Percentiles rank a stretch among this genome's conserved stretches.
Evolutionary conservation across 2,797 vertebrate genomes (phyloP).

Genomic region (Gorsachius magnificus): DNA sequence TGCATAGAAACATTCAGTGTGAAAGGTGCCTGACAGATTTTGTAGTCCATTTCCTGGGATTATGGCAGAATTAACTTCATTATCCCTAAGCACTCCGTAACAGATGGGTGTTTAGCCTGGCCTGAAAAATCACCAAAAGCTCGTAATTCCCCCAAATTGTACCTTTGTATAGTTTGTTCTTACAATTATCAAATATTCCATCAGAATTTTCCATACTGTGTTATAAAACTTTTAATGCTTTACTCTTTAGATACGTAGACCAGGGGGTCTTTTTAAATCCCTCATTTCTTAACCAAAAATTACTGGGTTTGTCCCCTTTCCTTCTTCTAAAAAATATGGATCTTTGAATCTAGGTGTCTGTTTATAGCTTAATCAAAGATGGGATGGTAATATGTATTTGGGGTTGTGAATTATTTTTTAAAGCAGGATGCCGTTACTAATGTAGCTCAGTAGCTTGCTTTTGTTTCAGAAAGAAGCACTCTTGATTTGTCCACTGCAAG

Average conservation of each 20-base stretch:
- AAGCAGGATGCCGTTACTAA: too few species aligned
- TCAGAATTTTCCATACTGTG: not conserved
- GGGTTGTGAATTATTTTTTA: too few species aligned
- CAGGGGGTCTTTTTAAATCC: not conserved
- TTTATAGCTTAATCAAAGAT: not conserved
- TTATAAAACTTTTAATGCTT: not conserved
- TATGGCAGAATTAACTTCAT: slow-evolving; percentile 32
- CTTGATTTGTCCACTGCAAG: not conserved
- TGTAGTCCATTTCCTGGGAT: slow-evolving; percentile 33
- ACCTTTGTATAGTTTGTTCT: not conserved
- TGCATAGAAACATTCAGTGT: slow-evolving; percentile 6
- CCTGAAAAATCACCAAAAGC: slow-evolving; percentile 21
- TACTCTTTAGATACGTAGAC: not conserved
- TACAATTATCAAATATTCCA: not conserved
- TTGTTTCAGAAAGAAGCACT: not conserved
- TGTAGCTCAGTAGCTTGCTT: not conserved
- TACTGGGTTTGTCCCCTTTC: not conserved
- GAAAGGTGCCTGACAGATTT: slow-evolving; percentile 34
- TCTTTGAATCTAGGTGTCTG: not conserved
- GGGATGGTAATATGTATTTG: not conserved
- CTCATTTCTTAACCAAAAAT: not conserved
- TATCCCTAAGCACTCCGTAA: not conserved
- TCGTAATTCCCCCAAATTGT: not conserved
- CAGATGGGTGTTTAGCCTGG: slow-evolving; percentile 14
- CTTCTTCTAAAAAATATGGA: not conserved